Conservation (phyloP, 2,888 invertebrate species). For the Cremastobaeus sp. region DNA sequence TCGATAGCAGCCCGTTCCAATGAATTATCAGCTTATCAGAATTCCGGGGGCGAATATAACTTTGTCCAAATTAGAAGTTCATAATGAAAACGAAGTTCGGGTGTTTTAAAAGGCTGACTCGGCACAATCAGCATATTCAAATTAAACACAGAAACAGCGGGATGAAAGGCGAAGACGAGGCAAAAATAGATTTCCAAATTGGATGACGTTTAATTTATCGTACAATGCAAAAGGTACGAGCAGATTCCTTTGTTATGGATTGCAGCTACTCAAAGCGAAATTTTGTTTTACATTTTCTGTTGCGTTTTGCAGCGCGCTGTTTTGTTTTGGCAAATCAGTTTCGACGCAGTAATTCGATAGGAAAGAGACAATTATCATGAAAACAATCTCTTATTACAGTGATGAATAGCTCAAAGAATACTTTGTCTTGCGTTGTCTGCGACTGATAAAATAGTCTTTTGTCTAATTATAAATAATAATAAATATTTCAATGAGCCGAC, state of each 20-base stretch:
- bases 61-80: constrained; percentile 43
- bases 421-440: too few species aligned
- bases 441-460: too few species aligned
- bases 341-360: too few species aligned
- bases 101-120: constrained; percentile 52
- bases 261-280: constrained; percentile 8
- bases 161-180: constrained; percentile 35
- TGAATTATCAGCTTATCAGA: constrained; percentile 28
- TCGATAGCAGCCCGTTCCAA: constrained; percentile 21
- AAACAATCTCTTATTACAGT: too few species aligned
- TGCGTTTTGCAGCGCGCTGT: background rate
- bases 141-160: constrained; percentile 42
- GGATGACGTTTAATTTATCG: constrained; percentile 51
- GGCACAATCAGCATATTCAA: constrained; percentile 53
- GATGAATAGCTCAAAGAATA: too few species aligned
- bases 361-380: too few species aligned
- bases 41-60: constrained; percentile 18
- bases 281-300: constrained; percentile 14
- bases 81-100: constrained; percentile 21
- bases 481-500: too few species aligned
- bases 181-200: constrained; percentile 43
- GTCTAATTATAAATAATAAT: too few species aligned
- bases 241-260: constrained; percentile 29
- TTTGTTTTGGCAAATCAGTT: too few species aligned
- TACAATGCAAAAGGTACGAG: constrained; percentile 16